A percentile compares a stretch with the other conserved stretches of the same genome.
These are phyloP conservation scores for Cygnus olor DNA, from an alignment of 2,797 vertebrate species.

Conservation along the genomic window DNA sequence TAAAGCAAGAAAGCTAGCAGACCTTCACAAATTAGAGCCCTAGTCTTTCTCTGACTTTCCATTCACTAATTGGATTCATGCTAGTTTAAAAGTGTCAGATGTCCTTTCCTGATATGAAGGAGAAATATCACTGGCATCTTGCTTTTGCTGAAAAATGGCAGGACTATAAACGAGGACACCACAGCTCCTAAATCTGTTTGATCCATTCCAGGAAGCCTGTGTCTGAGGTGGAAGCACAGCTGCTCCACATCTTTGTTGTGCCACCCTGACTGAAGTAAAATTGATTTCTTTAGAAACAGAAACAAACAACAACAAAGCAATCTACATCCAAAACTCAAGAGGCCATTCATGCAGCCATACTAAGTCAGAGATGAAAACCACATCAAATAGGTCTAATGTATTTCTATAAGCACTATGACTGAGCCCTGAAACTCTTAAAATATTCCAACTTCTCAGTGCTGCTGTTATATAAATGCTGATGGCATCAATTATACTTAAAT, in stretches of 20 bases:
- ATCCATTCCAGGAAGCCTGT: background rate
- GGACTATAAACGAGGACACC: background rate
- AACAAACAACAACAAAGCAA: background rate
- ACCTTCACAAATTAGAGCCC: background rate
- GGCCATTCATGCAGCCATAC: background rate
- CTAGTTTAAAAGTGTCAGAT: background rate
- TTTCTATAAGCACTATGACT: background rate
- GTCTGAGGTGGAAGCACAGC: background rate
- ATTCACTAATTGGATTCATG: conserved; percentile 1
- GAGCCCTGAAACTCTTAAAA: background rate
- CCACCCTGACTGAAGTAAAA: background rate
- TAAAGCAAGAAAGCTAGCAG: conserved; percentile 14
- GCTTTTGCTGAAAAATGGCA: background rate
- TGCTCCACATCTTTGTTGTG: background rate
- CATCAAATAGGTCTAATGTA: background rate
- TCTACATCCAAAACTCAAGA: background rate
- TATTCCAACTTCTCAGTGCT: background rate
- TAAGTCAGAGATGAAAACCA: background rate
- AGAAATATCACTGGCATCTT: background rate
- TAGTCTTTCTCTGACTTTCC: background rate
- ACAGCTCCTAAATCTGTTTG: background rate
- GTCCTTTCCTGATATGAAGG: background rate
- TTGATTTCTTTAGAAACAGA: background rate
- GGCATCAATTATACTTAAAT: background rate
- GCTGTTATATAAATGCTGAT: background rate